Evolutionary conservation across 2,113 vertebrate species (phyloP).

Genomic region (Tamias sibiricus): DNA sequence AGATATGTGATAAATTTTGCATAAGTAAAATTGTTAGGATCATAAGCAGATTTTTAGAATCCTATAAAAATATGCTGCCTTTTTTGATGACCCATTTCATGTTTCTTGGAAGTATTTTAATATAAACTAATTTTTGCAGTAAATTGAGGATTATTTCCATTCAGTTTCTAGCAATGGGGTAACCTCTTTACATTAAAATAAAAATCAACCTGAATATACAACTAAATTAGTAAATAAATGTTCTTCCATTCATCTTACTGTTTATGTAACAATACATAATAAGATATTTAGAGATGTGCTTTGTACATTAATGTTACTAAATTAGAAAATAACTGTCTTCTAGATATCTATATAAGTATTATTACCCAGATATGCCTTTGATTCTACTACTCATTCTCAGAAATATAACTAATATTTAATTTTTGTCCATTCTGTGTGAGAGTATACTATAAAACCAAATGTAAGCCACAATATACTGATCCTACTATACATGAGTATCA

Average conservation of each 20-base stretch:
- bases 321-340: background rate
- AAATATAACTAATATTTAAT: background rate
- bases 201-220: background rate
- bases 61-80: background rate
- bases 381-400: background rate
- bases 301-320: background rate
- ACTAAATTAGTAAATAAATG: background rate
- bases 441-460: background rate
- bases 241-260: background rate
- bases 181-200: background rate
- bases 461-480: background rate
- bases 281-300: background rate
- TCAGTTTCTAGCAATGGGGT: background rate
- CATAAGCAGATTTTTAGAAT: background rate
- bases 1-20: background rate
- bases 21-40: background rate
- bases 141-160: background rate
- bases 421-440: background rate
- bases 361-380: background rate
- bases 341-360: background rate
- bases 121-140: background rate
- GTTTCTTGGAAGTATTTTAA: background rate
- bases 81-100: background rate
- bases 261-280: constrained; percentile 5
- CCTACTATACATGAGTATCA: background rate